A percentile compares a stretch with the other conserved stretches of the same genome.
phyloP scores from a whole-genome alignment of 1,140 invertebrate genomes.

The Tetragonula clypearis region DNA sequence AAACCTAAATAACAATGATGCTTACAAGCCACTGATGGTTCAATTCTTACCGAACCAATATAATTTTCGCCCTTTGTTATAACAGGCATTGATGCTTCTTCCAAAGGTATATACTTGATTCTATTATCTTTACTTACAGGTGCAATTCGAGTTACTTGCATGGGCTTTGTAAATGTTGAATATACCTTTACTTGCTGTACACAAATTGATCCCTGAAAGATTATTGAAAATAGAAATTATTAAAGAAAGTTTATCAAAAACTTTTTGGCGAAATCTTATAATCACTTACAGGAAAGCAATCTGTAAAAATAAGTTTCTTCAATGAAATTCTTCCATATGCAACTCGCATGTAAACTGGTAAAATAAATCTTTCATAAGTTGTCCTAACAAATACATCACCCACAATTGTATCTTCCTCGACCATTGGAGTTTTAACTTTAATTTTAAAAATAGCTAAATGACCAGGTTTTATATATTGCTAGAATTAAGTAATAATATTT shows the following conservation, averaged over 20 bases:
- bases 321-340: conserved; percentile 85
- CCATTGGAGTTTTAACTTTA: conserved; percentile 86
- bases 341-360: conserved; percentile 85
- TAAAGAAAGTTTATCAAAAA: background rate
- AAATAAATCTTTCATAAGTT: conserved; percentile 86
- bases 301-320: conserved; percentile 87
- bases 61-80: conserved; percentile 81
- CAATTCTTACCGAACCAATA: conserved; percentile 84
- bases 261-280: background rate
- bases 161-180: conserved; percentile 88
- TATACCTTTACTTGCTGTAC: conserved; percentile 87
- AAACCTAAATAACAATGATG: conserved; percentile 90
- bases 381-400: conserved; percentile 89
- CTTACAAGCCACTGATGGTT: conserved; percentile 87
- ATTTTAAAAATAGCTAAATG: conserved; percentile 89
- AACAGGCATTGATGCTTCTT: conserved; percentile 71
- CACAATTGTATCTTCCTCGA: conserved; percentile 86
- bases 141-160: conserved; percentile 84
- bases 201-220: conserved; percentile 88
- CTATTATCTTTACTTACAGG: conserved; percentile 81
- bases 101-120: conserved; percentile 79
- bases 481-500: conserved; percentile 45
- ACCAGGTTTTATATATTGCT: conserved; percentile 84
- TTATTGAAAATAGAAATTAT: background rate
- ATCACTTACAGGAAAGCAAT: conserved; percentile 91